Percentiles rank a stretch among this genome's conserved stretches.
Conservation (phyloP, 2,113 vertebrate species). For the Eidolon helvum region DNA sequence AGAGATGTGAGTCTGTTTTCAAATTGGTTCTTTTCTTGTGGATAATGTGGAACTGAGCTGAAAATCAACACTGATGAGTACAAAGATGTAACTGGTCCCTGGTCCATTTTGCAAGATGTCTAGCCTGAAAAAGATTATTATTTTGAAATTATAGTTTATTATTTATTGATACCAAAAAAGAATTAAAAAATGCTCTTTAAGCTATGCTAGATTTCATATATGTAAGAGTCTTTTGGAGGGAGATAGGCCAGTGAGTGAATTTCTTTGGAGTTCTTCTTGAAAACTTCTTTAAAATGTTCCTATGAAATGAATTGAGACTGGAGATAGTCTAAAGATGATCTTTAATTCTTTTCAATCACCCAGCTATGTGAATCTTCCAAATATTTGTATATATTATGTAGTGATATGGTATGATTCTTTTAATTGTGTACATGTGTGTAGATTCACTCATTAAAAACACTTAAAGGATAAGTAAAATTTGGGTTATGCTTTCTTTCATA, state of each 20-base stretch:
- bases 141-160: not conserved
- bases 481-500: not conserved
- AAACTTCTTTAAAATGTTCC: not conserved
- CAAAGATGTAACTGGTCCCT: not conserved
- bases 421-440: not conserved
- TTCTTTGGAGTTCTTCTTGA: not conserved
- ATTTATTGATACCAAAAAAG: not conserved
- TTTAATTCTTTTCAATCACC: not conserved
- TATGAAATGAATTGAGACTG: not conserved
- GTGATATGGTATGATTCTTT: not conserved
- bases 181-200: not conserved
- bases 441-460: not conserved
- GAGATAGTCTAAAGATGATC: not conserved
- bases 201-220: not conserved
- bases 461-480: not conserved
- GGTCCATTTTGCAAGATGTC: not conserved
- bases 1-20: not conserved
- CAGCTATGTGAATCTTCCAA: not conserved
- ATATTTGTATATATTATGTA: not conserved
- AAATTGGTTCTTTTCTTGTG: not conserved
- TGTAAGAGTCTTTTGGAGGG: not conserved
- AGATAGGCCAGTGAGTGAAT: not conserved
- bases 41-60: not conserved
- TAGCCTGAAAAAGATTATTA: not conserved
- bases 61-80: not conserved